Conservation (phyloP, 2,888 invertebrate species). For the Metallyticus violacea region DNA sequence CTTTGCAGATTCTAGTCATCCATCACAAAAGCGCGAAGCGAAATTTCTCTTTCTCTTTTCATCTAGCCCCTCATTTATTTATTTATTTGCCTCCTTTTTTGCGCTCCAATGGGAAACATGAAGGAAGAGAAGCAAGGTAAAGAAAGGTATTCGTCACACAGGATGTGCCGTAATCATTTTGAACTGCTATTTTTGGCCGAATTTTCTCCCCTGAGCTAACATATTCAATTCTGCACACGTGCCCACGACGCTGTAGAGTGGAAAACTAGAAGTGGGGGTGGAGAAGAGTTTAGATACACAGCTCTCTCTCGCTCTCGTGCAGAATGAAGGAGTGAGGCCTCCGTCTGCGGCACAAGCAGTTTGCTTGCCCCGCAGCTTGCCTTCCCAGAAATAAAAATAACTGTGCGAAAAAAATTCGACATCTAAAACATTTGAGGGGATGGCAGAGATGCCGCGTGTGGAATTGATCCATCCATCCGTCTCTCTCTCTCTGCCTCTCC, state of each 20-base stretch:
- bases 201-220: background rate
- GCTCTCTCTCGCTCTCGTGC: background rate
- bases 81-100: background rate
- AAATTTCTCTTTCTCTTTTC: background rate
- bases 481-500: background rate
- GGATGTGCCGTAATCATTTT: background rate
- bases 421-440: conserved; percentile 4
- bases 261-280: background rate
- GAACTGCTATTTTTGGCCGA: too few species aligned
- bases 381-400: conserved; percentile 21
- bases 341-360: too few species aligned
- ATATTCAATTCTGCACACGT: background rate
- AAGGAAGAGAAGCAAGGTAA: background rate
- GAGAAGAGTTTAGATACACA: background rate
- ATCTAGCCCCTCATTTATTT: background rate
- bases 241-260: background rate
- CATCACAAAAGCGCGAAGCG: conserved; percentile 2
- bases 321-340: background rate
- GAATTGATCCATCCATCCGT: background rate
- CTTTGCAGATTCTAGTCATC: background rate
- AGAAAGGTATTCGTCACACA: background rate
- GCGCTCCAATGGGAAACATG: background rate
- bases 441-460: background rate
- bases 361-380: background rate
- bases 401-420: conserved; percentile 2